These are phyloP conservation scores for Eleginops maclovinus DNA, from an alignment of 2,113 vertebrate species.

Conservation along the genomic window DNA sequence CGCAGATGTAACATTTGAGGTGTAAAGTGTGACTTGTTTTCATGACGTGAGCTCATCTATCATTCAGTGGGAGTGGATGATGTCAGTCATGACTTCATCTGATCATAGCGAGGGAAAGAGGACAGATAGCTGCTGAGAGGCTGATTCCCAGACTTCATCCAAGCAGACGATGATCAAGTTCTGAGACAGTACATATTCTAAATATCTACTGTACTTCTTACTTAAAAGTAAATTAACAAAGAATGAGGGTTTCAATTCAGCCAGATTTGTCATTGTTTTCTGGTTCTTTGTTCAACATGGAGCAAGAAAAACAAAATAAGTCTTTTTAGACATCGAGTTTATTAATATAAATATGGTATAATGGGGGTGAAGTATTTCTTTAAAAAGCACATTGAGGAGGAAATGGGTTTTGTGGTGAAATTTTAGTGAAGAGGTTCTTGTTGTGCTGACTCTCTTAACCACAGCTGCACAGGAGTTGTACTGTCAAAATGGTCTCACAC, in stretches of 20 bases:
- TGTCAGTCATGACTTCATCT: slow-evolving; percentile 22
- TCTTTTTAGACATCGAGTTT: too few species aligned
- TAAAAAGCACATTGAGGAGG: not conserved
- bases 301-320: too few species aligned
- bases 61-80: slow-evolving; percentile 33
- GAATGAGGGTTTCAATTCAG: not conserved
- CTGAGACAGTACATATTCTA: slow-evolving; percentile 39
- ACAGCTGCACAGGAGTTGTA: slow-evolving; percentile 12
- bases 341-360: too few species aligned
- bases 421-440: slow-evolving; percentile 5
- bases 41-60: slow-evolving; percentile 26
- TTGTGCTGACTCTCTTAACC: slow-evolving; percentile 6
- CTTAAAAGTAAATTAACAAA: not conserved
- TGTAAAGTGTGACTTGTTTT: slow-evolving; percentile 20
- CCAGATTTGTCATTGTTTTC: too few species aligned
- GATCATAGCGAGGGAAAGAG: slow-evolving; percentile 5
- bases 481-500: not conserved
- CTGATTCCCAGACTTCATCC: slow-evolving; percentile 27
- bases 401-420: slow-evolving; percentile 6
- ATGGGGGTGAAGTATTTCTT: too few species aligned
- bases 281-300: too few species aligned
- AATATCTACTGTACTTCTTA: slow-evolving; percentile 1
- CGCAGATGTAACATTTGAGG: not conserved
- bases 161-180: slow-evolving; percentile 50
- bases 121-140: slow-evolving; percentile 27